phyloP scores from a whole-genome alignment of 2,888 invertebrate species.

The Meganola albula region DNA sequence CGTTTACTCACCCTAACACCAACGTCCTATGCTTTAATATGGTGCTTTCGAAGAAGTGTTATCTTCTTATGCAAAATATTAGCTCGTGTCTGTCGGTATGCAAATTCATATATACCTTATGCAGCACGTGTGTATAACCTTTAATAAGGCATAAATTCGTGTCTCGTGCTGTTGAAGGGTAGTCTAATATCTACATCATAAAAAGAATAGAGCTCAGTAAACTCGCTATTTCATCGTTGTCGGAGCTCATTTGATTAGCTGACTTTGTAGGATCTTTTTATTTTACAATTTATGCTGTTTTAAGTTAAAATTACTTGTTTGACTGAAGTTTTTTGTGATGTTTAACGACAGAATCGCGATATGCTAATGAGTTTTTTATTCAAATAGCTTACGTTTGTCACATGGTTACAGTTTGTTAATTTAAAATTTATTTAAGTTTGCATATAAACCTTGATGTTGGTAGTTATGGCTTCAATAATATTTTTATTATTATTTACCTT shows the following conservation, averaged over 20 bases:
- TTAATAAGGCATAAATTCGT: conserved; percentile 47
- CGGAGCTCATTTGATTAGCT: conserved; percentile 13
- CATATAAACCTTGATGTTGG: no score
- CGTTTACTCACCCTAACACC: conserved; percentile 35
- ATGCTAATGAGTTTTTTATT: neutral
- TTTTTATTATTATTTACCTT: no score
- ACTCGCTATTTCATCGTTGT: conserved; percentile 21
- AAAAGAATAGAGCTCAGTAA: conserved; percentile 30
- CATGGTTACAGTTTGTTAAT: neutral
- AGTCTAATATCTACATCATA: conserved; percentile 49
- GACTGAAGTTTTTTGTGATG: neutral
- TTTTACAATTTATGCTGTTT: neutral
- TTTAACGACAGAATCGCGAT: neutral
- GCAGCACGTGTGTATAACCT: conserved; percentile 56
- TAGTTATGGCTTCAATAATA: no score
- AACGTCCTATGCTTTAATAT: conserved; percentile 39
- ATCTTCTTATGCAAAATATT: conserved; percentile 73
- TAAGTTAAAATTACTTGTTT: neutral
- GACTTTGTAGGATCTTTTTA: conserved; percentile 2
- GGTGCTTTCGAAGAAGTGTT: conserved; percentile 59
- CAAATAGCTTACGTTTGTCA: neutral
- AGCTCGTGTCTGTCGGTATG: conserved; percentile 74
- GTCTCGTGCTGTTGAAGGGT: conserved; percentile 54
- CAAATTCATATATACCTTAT: conserved; percentile 56
- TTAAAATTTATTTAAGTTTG: neutral